Base-by-base conservation (phyloP, 2,113 vertebrate genomes). In the Spea bombifrons region DNA sequence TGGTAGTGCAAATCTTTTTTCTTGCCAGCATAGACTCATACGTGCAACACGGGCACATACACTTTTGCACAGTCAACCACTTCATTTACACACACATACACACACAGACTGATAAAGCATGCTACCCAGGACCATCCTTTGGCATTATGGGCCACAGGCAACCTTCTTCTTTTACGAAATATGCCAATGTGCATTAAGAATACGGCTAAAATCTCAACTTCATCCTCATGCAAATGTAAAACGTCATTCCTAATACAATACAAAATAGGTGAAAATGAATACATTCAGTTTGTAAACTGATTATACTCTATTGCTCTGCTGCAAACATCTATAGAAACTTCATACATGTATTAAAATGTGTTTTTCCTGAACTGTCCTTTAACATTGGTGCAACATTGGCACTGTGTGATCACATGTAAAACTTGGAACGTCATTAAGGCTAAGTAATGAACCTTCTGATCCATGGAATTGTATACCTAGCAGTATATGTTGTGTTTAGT, bases 241-340 rank as follows among this genome's bases (percentile, higher is more conserved):
- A 70, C 8, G 43, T 72, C 7, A 78, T 66, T 44, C 16, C 48
- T 71, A 80, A 48, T 16, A 72, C 53, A 80, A 67, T 73, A 67
- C n/a, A 10, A 68, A 73, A 64, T 67, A 30, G 30, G 16, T 66
- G 45, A 43, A 71, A 78, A 65, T 49, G 8, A 76, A 69, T 15
- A 59, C 43, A 45, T 9, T 55, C 43, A 48, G 47, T 66, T 72
- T 73, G 63, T 72, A 79, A 78, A 78, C 30, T 52, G 57, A 71
- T 52, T 65, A 67, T 80, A 64, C 49, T 66, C 71, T 80, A 80
- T 80, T 80, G 78, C 78, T 80, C 8, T 74, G 63, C 61, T 72
- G 59, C 30, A 71, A 50, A 72, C 9, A 50, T 72, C 8, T 46
- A 72, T 72, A 78, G 47, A 78, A 63, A 78, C 57, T 5, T 44